These are phyloP conservation scores for Tanytarsus gracilentus DNA, from an alignment of 2,888 invertebrate genomes.

Conservation along the genomic window DNA sequence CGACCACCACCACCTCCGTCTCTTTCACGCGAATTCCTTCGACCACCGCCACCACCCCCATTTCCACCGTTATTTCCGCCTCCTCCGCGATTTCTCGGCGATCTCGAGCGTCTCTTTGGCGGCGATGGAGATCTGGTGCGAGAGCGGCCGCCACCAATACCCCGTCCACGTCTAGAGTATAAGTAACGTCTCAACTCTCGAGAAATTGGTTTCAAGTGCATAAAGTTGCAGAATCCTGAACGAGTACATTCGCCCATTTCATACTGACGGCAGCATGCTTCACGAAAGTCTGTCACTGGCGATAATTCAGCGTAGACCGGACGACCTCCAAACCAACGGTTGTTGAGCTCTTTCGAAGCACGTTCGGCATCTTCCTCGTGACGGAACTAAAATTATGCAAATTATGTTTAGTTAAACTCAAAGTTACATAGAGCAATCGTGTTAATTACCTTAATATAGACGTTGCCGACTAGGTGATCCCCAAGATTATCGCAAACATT, in stretches of 20 bases:
- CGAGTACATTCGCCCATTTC: slow-evolving; percentile 99
- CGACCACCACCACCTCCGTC: slow-evolving; percentile 1
- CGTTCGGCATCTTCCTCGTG: slow-evolving; percentile 98
- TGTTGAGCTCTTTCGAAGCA: slow-evolving; percentile 93
- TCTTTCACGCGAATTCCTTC: neutral
- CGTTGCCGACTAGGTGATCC: slow-evolving; percentile 97
- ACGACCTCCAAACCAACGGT: slow-evolving; percentile 97
- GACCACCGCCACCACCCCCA: neutral
- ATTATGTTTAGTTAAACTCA: neutral
- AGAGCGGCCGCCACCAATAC: slow-evolving; percentile 35
- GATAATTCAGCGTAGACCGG: slow-evolving; percentile 98
- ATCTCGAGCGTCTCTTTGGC: slow-evolving; percentile 37
- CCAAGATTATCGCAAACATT: slow-evolving; percentile 99
- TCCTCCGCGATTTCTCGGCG: slow-evolving; percentile 37
- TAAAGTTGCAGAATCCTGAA: slow-evolving; percentile 99
- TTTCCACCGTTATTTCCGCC: slow-evolving; percentile 31
- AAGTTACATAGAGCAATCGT: neutral
- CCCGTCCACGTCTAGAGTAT: slow-evolving; percentile 59
- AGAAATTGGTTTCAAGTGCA: slow-evolving; percentile 98
- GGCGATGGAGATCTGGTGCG: slow-evolving; percentile 34
- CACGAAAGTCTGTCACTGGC: slow-evolving; percentile 98
- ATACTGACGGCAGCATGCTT: slow-evolving; percentile 98
- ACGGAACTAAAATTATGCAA: slow-evolving; percentile 58
- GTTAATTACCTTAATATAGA: slow-evolving; percentile 82
- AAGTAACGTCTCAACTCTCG: slow-evolving; percentile 79